A percentile compares a stretch with the other conserved stretches of the same genome.
Conservation (phyloP, 2,797 vertebrate genomes). For the Acanthiza pusilla region DNA sequence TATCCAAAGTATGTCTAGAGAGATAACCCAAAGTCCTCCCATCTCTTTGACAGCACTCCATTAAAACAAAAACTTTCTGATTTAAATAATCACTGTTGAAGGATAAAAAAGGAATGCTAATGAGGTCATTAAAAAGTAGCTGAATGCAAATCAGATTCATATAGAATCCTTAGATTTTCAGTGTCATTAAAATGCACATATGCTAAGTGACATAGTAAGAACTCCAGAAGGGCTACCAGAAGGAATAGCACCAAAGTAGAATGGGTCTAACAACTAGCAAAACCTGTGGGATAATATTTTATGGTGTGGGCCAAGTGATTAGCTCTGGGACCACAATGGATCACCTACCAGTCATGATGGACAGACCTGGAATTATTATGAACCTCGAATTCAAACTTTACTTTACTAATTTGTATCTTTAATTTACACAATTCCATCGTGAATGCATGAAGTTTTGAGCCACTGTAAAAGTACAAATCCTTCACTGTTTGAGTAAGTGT, state of each 20-base stretch:
- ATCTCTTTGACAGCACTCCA: neutral
- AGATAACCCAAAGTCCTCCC: neutral
- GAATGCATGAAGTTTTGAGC: neutral
- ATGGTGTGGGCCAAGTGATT: neutral
- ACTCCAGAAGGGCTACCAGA: neutral
- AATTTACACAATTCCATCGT: neutral
- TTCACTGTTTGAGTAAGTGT: neutral
- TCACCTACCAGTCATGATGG: neutral
- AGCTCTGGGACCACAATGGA: neutral
- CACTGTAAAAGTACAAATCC: neutral
- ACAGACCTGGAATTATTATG: conserved; percentile 3
- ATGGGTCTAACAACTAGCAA: neutral
- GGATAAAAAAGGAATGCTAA: neutral
- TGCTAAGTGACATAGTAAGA: neutral
- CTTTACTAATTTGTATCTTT: neutral
- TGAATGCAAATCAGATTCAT: neutral
- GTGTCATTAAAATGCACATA: neutral
- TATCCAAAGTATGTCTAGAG: neutral
- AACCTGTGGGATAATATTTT: neutral
- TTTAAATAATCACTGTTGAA: neutral
- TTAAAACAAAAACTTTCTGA: neutral
- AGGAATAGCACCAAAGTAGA: neutral
- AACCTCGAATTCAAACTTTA: neutral
- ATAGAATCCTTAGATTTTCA: neutral
- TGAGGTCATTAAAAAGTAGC: neutral